Percentiles rank a stretch among this genome's conserved stretches.
These are phyloP conservation scores for Maccullochella peelii DNA, from an alignment of 2,113 vertebrate species.

Conservation along the genomic window DNA sequence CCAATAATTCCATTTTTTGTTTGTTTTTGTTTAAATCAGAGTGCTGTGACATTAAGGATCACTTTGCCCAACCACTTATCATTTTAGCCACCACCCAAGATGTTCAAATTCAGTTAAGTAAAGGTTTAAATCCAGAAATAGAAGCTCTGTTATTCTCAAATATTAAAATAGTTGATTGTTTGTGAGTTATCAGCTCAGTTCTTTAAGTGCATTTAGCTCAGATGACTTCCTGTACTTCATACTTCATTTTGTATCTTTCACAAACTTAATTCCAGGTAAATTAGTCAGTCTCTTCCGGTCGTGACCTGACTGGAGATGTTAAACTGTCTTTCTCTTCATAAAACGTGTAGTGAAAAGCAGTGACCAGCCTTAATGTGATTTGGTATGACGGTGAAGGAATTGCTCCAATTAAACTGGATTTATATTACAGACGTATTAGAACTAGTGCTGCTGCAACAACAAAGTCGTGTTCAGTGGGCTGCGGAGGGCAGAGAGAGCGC, in stretches of 20 bases:
- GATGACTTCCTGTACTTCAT: not conserved
- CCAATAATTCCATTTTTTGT: not conserved
- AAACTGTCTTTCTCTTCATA: not conserved
- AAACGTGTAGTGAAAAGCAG: not conserved
- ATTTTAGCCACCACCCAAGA: not conserved
- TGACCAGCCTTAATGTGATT: constrained; percentile 29
- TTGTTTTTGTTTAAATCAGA: not conserved
- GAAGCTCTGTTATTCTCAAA: too few species aligned
- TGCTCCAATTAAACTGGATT: constrained; percentile 48
- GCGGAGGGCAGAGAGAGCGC: constrained; percentile 2
- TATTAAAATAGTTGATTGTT: not conserved
- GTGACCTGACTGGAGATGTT: not conserved
- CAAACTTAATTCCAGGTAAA: not conserved
- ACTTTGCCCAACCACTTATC: too few species aligned
- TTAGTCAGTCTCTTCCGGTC: not conserved
- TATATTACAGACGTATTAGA: constrained; percentile 15
- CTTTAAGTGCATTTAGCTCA: not conserved
- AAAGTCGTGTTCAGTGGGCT: constrained; percentile 42
- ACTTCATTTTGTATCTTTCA: not conserved
- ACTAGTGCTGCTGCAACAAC: constrained; percentile 41
- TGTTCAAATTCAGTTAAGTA: not conserved
- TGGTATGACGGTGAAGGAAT: constrained; percentile 9
- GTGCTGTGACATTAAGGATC: not conserved
- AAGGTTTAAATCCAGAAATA: not conserved
- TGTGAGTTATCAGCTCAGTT: not conserved